phyloP scores from a whole-genome alignment of 37 sponge, comb jelly and placozoan genomes.

The Crambe crambe region DNA sequence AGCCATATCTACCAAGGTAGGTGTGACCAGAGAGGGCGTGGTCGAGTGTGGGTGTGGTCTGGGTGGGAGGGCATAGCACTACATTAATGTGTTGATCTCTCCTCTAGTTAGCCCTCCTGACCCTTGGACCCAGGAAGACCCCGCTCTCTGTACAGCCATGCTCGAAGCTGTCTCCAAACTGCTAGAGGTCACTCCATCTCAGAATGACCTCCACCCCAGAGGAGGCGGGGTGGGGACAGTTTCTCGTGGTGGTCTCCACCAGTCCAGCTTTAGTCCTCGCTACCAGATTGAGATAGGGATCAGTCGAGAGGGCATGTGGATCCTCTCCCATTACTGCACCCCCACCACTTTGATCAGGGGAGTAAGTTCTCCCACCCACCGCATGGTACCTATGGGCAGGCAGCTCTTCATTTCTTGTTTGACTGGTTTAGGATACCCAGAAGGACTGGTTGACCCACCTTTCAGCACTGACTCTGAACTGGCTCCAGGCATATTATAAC shows the following conservation, averaged over 20 bases:
- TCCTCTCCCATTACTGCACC: slow-evolving; percentile 37
- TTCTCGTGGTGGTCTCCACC: neutral
- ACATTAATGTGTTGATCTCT: neutral
- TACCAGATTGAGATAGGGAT: slow-evolving; percentile 15
- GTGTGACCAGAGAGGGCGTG: neutral
- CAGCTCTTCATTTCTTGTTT: neutral
- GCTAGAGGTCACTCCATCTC: slow-evolving; percentile 2
- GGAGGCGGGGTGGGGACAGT: neutral
- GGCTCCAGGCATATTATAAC: slow-evolving; percentile 32
- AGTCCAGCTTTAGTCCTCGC: neutral
- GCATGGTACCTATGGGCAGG: too few species aligned
- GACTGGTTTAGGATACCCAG: slow-evolving; percentile 41
- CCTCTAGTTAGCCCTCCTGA: slow-evolving; percentile 43
- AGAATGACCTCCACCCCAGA: neutral
- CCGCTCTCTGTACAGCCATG: slow-evolving; percentile 14
- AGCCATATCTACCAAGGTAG: slow-evolving; percentile 35
- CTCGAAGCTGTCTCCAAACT: slow-evolving; percentile 53
- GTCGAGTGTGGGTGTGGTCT: neutral
- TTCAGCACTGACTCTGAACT: slow-evolving; percentile 45
- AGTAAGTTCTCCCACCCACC: too few species aligned
- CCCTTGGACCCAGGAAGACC: slow-evolving; percentile 36
- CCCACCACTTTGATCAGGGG: slow-evolving; percentile 15
- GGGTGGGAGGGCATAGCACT: too few species aligned
- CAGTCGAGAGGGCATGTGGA: slow-evolving; percentile 36
- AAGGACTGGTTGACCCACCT: slow-evolving; percentile 56